These are phyloP conservation scores for Spilarctia lutea DNA, from an alignment of 2,888 invertebrate genomes.

Conservation along the genomic window DNA sequence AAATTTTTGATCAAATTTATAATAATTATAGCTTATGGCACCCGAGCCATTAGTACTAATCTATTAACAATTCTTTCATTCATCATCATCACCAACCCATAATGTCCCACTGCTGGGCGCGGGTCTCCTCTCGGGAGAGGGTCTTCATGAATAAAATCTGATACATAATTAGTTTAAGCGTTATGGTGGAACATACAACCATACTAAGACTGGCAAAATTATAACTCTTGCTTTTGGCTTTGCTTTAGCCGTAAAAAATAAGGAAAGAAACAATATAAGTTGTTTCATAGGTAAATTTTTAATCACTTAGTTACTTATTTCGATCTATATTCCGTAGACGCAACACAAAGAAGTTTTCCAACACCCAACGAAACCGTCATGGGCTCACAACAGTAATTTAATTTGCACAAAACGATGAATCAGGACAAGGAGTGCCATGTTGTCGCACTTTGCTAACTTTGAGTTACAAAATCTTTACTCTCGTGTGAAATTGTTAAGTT, in stretches of 20 bases:
- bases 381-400: neutral
- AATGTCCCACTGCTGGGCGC: no score
- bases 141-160: no score
- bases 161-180: no score
- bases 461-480: conserved; percentile 9
- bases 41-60: no score
- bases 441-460: conserved; percentile 6
- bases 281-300: neutral
- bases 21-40: no score
- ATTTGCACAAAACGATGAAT: conserved; percentile 15
- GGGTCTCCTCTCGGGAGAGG: no score
- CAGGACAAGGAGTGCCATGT: conserved; percentile 16
- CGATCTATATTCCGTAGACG: neutral
- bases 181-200: no score
- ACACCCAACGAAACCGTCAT: neutral
- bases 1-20: no score
- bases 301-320: conserved; percentile 1
- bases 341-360: neutral
- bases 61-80: no score
- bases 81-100: no score
- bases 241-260: neutral
- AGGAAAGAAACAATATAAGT: neutral
- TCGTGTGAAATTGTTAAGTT: conserved; percentile 5
- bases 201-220: no score
- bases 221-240: no score